Evolutionary conservation across 1,140 invertebrate species (phyloP).

Genomic region (Zaprionus davidi): DNA sequence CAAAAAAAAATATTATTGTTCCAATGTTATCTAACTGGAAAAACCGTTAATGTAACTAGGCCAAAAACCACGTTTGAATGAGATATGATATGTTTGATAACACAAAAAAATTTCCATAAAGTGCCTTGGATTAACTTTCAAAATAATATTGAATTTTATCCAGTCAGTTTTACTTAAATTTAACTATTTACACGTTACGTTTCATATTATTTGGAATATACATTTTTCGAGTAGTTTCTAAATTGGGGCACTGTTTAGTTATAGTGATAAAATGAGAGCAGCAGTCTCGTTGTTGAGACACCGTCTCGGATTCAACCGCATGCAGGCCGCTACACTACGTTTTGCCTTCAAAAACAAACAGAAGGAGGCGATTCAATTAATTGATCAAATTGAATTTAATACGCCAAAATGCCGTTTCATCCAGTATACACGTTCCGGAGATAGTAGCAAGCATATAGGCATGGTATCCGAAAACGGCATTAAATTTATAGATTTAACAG

Average conservation of each 20-base stretch:
- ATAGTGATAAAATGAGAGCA: slow-evolving; percentile 45
- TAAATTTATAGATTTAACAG: slow-evolving; percentile 63
- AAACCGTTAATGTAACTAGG: too few species aligned
- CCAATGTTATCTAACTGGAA: too few species aligned
- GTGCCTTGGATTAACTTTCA: background rate
- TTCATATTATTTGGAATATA: background rate
- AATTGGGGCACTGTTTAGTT: slow-evolving; percentile 12
- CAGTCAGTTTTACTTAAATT: background rate
- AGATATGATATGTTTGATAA: background rate
- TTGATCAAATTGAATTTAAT: background rate
- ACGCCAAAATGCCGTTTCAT: slow-evolving; percentile 72
- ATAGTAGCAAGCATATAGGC: slow-evolving; percentile 55
- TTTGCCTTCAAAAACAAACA: slow-evolving; percentile 6
- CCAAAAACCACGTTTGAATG: too few species aligned
- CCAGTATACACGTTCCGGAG: slow-evolving; percentile 62
- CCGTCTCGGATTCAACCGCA: slow-evolving; percentile 23
- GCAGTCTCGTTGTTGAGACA: slow-evolving; percentile 53
- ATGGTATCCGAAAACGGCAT: slow-evolving; percentile 75
- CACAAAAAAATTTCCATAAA: background rate
- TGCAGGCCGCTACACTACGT: slow-evolving; percentile 19
- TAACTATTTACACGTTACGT: background rate
- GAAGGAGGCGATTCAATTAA: slow-evolving; percentile 1
- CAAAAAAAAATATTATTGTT: too few species aligned
- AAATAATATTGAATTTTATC: background rate
- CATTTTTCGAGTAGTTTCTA: slow-evolving; percentile 6